Evolutionary conservation across 2,113 vertebrate genomes (phyloP), one percentile per base, ranked within the genome.

Genomic region (Elephas maximus): DNA sequence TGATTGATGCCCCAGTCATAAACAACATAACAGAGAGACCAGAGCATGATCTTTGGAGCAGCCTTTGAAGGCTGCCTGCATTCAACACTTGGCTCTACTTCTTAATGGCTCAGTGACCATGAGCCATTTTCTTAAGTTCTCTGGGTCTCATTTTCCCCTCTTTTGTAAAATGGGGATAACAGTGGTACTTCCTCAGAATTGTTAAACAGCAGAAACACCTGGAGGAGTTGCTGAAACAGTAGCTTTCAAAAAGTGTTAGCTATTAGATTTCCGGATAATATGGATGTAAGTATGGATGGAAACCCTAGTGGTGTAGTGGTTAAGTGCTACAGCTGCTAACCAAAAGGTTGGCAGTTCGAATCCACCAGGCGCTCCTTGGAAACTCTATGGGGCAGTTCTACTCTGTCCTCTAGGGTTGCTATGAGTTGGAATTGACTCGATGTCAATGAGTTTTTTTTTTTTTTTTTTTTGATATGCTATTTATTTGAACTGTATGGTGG

Each of bases 111-210:
- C 63, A 82, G 63, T 48, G 60, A 88, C 15, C 30, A 1, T 30
- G 8, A 48, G 28, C n/a, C 65, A 23, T 86, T 91, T 95, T 89
- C 78, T 96, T 57, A 85, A 91, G 67, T 83, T 93, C 41, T 77
- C 23, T 83, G n/a, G 81, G 45, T 53, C 18, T 92, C 20, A 21
- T 73, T 45, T 24, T 6, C 24, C 69, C 6, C 12, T 10, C 10
- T 5, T 91, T 18, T 79, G 18, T 82, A 45, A 95, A 86, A 91
- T 79, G 60, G 28, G 21, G 15, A 63, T 82, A 80, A 51, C 10
- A 87, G 41, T 85, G 28, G 2, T 65, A 17, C 57, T 85, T 92
- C 26, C 2, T 67, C 5, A 69, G 20, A 67, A 33, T n/a, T 93
- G 69, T 79, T 53, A 78, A 80, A 94, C 41, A 89, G 77, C 41